Evolutionary conservation across 1,140 invertebrate species (phyloP), one percentile per base, ranked within the genome.

Genomic region (Drosophila bocqueti): DNA sequence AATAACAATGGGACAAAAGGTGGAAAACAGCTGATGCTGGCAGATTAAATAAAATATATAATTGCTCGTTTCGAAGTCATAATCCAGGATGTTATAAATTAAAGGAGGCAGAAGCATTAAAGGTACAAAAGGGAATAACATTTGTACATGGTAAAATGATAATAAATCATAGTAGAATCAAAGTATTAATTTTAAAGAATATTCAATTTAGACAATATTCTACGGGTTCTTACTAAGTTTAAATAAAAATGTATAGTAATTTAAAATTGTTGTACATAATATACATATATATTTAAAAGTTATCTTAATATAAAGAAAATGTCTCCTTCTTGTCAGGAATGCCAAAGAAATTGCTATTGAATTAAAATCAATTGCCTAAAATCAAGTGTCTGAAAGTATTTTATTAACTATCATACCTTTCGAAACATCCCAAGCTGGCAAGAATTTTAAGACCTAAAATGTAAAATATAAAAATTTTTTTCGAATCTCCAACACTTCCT

Each of bases 21-120:
- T 24, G 21, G 24, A 47, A 57, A 67, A 68, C 75, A 77, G 75
- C 75, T 77, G 75, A 78, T 71, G 55, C 34, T 68, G 34, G 7
- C 2, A 16, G 8, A 60, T 18, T 42, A 29, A 36, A 18, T 4
- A 11, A 8, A 16, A 38, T 34, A 21, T 29, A 58, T 68, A 31
- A 57, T 55, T 18, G 29, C 47, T 58, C n/a, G 24, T 21, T 58
- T 21, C 24, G 9, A 31, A 21, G 11, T n/a, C 10, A 21, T 64
- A 61, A 31, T 42, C 16, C 26, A 10, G 5, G 11, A 29, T 36
- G 29, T 45, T 29, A 31, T 15, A 15, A 43, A 29, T 45, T 45
- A 18, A 38, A 47, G 15, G 4, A 31, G 9, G 4, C 15, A 38
- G 15, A 16, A 8, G 5, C 16, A 5, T 5, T 29, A 13, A 7